A percentile compares a stretch with the other conserved stretches of the same genome.
These are phyloP conservation scores for Orestias chungarensis DNA, from an alignment of 2,797 vertebrate species.

Conservation along the genomic window DNA sequence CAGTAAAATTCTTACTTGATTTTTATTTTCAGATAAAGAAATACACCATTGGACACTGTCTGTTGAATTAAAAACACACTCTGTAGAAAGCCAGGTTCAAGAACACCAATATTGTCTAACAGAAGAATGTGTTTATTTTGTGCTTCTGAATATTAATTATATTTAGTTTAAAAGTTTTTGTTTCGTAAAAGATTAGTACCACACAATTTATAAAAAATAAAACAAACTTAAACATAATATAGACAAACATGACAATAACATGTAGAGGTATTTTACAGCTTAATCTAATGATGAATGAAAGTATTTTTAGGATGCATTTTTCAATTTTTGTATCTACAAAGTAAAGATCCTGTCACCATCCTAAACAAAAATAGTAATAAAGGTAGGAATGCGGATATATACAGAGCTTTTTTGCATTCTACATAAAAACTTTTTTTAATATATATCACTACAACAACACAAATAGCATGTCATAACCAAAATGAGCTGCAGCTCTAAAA, in stretches of 20 bases:
- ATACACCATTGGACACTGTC: not conserved
- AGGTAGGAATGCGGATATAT: not conserved
- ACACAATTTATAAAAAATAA: not conserved
- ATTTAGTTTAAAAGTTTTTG: not conserved
- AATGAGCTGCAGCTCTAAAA: constrained; percentile 18
- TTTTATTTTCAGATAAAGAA: not conserved
- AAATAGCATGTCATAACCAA: not conserved
- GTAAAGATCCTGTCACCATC: not conserved
- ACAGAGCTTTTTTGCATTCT: not conserved
- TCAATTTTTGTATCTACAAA: not conserved
- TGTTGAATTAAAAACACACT: not conserved
- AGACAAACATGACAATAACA: not conserved
- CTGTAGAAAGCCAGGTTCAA: not conserved
- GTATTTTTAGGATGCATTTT: not conserved
- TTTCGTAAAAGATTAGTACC: not conserved
- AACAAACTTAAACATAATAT: not conserved
- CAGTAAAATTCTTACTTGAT: not conserved
- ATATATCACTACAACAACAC: not conserved
- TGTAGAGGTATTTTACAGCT: not conserved
- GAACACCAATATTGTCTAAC: not conserved
- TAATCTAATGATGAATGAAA: not conserved
- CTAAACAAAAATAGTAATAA: constrained; percentile 15
- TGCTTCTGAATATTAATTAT: not conserved
- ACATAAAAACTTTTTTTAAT: no score
- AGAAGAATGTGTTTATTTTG: not conserved